A percentile compares a stretch with the other conserved stretches of the same genome.
These are phyloP conservation scores for Anguilla megastoma DNA, from an alignment of 2,797 vertebrate species.

Conservation along the genomic window DNA sequence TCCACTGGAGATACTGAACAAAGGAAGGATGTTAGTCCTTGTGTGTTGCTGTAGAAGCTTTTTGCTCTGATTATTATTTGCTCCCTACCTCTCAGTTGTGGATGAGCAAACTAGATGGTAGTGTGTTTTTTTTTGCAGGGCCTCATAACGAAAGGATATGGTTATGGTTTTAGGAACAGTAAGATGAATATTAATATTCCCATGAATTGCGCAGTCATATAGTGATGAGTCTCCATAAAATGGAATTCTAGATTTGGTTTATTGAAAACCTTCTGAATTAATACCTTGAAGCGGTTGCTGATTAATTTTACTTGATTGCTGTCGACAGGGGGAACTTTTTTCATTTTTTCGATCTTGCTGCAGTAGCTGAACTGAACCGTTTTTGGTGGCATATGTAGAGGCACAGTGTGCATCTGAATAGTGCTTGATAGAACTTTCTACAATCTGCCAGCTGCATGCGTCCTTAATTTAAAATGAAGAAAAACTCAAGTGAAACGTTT, in stretches of 20 bases:
- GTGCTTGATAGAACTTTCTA: slow-evolving; percentile 38
- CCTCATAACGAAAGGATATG: neutral
- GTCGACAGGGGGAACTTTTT: neutral
- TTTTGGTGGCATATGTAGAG: slow-evolving; percentile 49
- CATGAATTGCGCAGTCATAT: neutral
- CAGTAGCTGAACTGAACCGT: slow-evolving; percentile 30
- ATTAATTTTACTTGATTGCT: neutral
- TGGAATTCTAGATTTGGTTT: neutral
- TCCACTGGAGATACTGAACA: neutral
- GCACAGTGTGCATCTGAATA: slow-evolving; percentile 44
- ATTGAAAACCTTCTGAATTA: neutral
- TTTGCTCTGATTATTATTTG: no score
- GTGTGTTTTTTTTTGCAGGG: neutral
- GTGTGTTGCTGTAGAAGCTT: neutral
- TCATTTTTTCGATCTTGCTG: neutral
- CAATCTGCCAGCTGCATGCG: slow-evolving; percentile 44
- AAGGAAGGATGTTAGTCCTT: no score
- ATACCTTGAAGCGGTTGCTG: neutral
- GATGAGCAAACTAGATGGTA: neutral
- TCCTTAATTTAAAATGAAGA: slow-evolving; percentile 28
- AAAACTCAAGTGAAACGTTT: neutral
- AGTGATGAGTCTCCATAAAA: neutral
- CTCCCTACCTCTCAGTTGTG: neutral
- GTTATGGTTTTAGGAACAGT: neutral
- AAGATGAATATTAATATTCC: neutral